Percentiles rank a stretch among this genome's conserved stretches.
These are phyloP conservation scores for Cylloceria caligata DNA, from an alignment of 2,888 invertebrate species.

Conservation along the genomic window DNA sequence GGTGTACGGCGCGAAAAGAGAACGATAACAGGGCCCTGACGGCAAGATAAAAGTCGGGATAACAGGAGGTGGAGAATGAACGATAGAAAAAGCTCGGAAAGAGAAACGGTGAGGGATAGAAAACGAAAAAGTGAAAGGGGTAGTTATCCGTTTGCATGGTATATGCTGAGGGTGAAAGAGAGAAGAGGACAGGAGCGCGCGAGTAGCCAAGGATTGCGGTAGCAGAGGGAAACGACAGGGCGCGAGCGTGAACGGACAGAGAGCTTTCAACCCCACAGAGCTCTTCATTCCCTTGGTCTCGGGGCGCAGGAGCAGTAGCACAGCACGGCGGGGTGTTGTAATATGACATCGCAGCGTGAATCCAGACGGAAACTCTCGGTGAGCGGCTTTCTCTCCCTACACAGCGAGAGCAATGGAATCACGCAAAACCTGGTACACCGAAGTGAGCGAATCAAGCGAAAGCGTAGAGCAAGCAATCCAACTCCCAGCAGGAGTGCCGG, in stretches of 20 bases:
- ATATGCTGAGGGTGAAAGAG: slow-evolving; percentile 26
- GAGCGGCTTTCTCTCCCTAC: slow-evolving; percentile 8
- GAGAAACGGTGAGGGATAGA: slow-evolving; percentile 44
- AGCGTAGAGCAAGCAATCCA: slow-evolving; percentile 77
- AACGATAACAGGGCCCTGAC: slow-evolving; percentile 35
- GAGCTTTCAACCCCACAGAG: slow-evolving; percentile 41
- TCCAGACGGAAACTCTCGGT: slow-evolving; percentile 75
- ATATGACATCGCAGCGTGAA: slow-evolving; percentile 81
- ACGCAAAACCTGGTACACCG: slow-evolving; percentile 73
- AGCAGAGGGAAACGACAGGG: slow-evolving; percentile 31
- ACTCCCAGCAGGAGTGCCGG: slow-evolving; percentile 76
- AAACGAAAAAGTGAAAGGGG: slow-evolving; percentile 37
- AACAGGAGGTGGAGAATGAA: slow-evolving; percentile 27
- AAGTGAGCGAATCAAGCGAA: slow-evolving; percentile 72
- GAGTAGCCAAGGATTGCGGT: slow-evolving; percentile 11
- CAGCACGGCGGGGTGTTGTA: slow-evolving; percentile 74
- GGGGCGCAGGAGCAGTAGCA: slow-evolving; percentile 31
- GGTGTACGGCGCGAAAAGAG: slow-evolving; percentile 26
- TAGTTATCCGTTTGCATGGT: slow-evolving; percentile 21
- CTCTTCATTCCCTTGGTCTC: slow-evolving; percentile 28
- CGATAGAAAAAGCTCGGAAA: slow-evolving; percentile 45
- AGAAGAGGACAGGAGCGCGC: slow-evolving; percentile 7
- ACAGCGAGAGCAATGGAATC: slow-evolving; percentile 74
- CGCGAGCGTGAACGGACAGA: slow-evolving; percentile 43
- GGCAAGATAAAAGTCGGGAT: slow-evolving; percentile 61